Evolutionary conservation across 2,113 vertebrate species (phyloP).

Genomic region (Scatophagus argus): DNA sequence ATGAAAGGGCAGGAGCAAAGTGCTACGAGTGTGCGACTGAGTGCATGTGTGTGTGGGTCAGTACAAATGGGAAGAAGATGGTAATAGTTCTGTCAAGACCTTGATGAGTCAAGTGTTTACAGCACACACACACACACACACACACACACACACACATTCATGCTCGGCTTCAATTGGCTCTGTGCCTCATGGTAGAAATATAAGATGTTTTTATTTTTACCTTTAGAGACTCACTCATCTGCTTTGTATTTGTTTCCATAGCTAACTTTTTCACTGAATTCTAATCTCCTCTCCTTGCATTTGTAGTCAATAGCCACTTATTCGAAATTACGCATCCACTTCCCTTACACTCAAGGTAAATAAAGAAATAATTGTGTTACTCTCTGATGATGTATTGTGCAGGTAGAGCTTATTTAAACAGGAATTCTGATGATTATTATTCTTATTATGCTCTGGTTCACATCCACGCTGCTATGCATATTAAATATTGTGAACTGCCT

Average conservation of each 20-base stretch:
- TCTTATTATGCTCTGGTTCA: conserved; percentile 13
- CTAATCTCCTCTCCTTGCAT: conserved; percentile 25
- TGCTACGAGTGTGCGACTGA: conserved; percentile 18
- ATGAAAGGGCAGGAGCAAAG: conserved; percentile 77
- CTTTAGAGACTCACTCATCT: background rate
- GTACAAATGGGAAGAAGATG: conserved; percentile 76
- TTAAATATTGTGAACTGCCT: conserved; percentile 12
- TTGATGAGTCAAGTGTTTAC: conserved; percentile 61
- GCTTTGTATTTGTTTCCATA: background rate
- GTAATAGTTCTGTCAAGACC: conserved; percentile 81
- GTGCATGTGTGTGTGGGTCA: conserved; percentile 12
- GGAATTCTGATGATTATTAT: conserved; percentile 42
- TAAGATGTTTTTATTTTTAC: background rate
- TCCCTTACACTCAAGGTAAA: conserved; percentile 20
- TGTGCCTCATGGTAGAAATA: background rate
- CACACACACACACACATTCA: background rate
- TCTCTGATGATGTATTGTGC: conserved; percentile 7
- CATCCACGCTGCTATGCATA: conserved; percentile 6
- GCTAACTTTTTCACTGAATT: conserved; percentile 14
- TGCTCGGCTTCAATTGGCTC: background rate
- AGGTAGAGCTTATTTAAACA: conserved; percentile 35
- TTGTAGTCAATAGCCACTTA: conserved; percentile 35
- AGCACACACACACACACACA: background rate
- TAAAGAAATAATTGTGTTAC: conserved; percentile 44
- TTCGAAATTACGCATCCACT: conserved; percentile 39